Evolutionary conservation across 1,140 invertebrate species (phyloP).

Genomic region (Notospermus geniculatus): DNA sequence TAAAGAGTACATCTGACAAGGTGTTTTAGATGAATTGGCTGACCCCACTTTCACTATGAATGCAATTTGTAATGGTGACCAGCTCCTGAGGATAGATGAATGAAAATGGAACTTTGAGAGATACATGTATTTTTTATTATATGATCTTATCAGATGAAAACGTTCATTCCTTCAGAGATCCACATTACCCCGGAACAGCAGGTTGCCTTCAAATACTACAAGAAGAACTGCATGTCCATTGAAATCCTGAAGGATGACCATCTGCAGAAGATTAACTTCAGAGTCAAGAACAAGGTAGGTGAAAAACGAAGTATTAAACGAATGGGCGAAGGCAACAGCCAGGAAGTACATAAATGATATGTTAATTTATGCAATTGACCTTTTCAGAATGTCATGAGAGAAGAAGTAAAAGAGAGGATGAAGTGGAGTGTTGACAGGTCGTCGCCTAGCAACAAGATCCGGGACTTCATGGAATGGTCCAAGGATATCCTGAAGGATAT

Average conservation of each 20-base stretch:
- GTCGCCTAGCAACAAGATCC: conserved; percentile 54
- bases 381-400: conserved; percentile 47
- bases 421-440: conserved; percentile 55
- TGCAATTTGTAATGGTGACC: no score
- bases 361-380: conserved; percentile 4
- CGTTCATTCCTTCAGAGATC: conserved; percentile 17
- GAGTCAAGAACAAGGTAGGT: conserved; percentile 54
- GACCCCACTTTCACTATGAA: no score
- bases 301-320: neutral
- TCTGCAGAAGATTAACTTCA: conserved; percentile 54
- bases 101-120: no score
- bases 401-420: conserved; percentile 55
- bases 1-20: no score
- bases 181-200: conserved; percentile 39
- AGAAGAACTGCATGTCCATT: conserved; percentile 53
- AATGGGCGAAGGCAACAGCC: no score
- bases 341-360: no score
- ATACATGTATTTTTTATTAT: no score
- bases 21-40: no score
- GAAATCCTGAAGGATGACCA: conserved; percentile 55
- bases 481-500: conserved; percentile 55
- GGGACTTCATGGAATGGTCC: conserved; percentile 54
- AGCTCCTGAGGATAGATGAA: no score
- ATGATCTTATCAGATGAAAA: no score
- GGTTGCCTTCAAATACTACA: conserved; percentile 53